Percentiles rank a stretch among this genome's conserved stretches.
These are phyloP conservation scores for Caerostris extrusa DNA, from an alignment of 1,140 invertebrate genomes.

Conservation along the genomic window DNA sequence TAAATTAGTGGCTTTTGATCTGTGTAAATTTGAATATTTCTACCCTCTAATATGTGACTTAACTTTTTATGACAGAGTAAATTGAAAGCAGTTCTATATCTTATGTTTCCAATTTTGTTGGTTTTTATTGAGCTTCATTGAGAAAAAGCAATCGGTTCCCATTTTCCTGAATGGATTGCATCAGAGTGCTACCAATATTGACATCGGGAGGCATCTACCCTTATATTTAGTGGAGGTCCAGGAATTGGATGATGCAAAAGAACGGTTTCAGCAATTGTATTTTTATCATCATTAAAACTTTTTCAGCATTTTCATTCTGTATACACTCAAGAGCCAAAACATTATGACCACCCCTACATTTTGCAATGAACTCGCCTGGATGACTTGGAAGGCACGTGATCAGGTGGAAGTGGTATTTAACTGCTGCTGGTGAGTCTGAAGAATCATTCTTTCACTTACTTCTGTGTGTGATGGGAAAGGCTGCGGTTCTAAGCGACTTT, in stretches of 20 bases:
- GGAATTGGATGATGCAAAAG: not conserved
- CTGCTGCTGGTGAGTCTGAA: too few species aligned
- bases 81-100: conserved; percentile 79
- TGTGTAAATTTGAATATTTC: not conserved
- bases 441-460: too few species aligned
- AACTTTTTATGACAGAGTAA: conserved; percentile 28
- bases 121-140: conserved; percentile 4
- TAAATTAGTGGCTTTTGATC: not conserved
- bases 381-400: too few species aligned
- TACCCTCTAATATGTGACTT: too few species aligned
- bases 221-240: not conserved
- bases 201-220: not conserved
- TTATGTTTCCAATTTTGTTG: conserved; percentile 77
- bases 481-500: too few species aligned
- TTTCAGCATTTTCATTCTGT: not conserved
- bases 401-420: too few species aligned
- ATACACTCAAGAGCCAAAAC: too few species aligned
- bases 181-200: not conserved
- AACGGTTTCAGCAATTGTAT: not conserved
- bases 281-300: not conserved
- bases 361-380: too few species aligned
- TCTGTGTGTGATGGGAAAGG: too few species aligned
- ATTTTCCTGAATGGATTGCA: not conserved
- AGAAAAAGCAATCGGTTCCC: not conserved
- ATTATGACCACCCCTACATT: too few species aligned